phyloP scores from a whole-genome alignment of 1,140 invertebrate species.

The Listronotus oregonensis region DNA sequence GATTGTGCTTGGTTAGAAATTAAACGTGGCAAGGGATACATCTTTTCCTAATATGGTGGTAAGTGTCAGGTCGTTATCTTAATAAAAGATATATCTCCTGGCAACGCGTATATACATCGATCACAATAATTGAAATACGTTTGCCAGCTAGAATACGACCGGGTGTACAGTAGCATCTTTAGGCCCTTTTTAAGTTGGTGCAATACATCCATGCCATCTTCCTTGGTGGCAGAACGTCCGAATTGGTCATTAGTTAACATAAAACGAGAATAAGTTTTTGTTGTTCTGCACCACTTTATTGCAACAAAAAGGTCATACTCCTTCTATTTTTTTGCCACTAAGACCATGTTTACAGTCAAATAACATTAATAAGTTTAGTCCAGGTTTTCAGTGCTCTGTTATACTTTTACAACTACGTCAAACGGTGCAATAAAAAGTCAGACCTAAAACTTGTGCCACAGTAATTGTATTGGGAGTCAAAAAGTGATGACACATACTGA shows the following conservation, averaged over 20 bases:
- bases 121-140: constrained; percentile 40
- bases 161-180: too few species aligned
- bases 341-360: too few species aligned
- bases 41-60: constrained; percentile 33
- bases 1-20: constrained; percentile 46
- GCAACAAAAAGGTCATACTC: too few species aligned
- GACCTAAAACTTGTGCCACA: constrained; percentile 44
- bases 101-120: constrained; percentile 47
- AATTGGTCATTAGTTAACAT: too few species aligned
- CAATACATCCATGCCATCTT: constrained; percentile 2
- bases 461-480: constrained; percentile 50
- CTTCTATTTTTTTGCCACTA: too few species aligned
- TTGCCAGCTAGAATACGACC: too few species aligned
- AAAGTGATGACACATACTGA: constrained; percentile 13
- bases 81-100: constrained; percentile 38
- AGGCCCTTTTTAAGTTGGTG: constrained; percentile 38
- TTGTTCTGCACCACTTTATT: too few species aligned
- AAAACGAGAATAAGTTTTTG: too few species aligned
- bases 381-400: background rate
- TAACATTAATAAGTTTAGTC: background rate
- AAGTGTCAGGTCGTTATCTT: constrained; percentile 56
- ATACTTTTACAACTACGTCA: too few species aligned
- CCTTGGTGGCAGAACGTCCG: too few species aligned
- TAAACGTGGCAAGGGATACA: constrained; percentile 34
- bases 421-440: constrained; percentile 6